Percentiles rank a stretch among this genome's conserved stretches.
Conservation (phyloP, 2,797 vertebrate species). For the Pangasius macronema region DNA sequence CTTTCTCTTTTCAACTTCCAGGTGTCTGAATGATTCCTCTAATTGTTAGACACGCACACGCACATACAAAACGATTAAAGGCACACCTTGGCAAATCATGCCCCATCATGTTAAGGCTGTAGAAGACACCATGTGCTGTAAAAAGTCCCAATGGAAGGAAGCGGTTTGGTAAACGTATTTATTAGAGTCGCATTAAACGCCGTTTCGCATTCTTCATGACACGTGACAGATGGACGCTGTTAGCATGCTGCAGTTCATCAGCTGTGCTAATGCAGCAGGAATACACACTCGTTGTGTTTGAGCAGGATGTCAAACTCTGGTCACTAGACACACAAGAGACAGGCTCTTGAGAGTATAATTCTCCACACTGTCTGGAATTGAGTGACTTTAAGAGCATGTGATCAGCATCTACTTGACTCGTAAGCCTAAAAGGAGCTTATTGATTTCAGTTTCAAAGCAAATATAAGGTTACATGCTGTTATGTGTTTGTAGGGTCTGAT, state of each 20-base stretch:
- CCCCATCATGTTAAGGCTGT: not conserved
- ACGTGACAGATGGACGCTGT: not conserved
- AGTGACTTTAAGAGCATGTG: conserved; percentile 1
- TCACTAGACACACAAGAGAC: not conserved
- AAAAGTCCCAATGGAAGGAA: not conserved
- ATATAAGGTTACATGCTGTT: not conserved
- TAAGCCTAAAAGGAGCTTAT: not conserved
- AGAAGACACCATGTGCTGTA: not conserved
- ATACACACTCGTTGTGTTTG: not conserved
- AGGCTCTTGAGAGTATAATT: not conserved
- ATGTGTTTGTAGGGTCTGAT: not conserved
- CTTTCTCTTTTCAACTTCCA: conserved; percentile 4
- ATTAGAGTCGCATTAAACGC: not conserved
- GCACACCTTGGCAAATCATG: conserved; percentile 5
- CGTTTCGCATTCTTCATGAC: not conserved
- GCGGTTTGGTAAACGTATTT: not conserved
- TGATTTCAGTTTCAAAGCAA: not conserved
- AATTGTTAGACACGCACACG: not conserved
- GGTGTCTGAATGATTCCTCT: conserved; percentile 7
- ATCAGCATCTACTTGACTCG: not conserved
- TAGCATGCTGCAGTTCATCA: not conserved
- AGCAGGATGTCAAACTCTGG: not conserved
- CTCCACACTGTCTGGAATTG: not conserved
- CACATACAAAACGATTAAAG: not conserved
- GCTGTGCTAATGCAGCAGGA: not conserved